A percentile compares a stretch with the other conserved stretches of the same genome.
Evolutionary conservation across 1,140 invertebrate genomes (phyloP).

Genomic region (Drosophila pachea): DNA sequence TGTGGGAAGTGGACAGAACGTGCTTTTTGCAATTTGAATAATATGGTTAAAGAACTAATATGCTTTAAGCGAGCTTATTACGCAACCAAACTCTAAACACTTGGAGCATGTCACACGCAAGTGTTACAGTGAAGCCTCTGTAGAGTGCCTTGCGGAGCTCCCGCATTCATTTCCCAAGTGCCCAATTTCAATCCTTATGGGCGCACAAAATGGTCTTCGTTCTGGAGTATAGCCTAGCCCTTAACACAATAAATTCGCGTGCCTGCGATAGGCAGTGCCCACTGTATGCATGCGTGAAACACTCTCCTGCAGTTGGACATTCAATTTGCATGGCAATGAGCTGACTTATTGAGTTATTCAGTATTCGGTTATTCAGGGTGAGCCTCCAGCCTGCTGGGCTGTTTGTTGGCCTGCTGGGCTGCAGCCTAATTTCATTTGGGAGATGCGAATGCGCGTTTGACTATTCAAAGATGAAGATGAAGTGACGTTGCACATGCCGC

Average conservation of each 20-base stretch:
- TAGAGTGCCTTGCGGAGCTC: neutral
- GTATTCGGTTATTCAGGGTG: conserved; percentile 42
- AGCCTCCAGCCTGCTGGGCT: neutral
- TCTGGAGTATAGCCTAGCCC: too few species aligned
- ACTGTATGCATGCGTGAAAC: neutral
- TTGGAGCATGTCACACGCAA: neutral
- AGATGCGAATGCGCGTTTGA: conserved; percentile 8
- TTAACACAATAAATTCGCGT: neutral
- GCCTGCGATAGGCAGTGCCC: neutral
- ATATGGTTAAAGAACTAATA: neutral
- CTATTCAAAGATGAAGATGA: conserved; percentile 45
- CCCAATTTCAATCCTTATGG: too few species aligned
- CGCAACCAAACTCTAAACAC: neutral
- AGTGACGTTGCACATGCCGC: conserved; percentile 50
- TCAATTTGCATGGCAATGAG: conserved; percentile 47
- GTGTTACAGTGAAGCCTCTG: neutral
- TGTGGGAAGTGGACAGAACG: neutral
- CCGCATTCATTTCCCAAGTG: too few species aligned
- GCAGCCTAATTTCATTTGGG: conserved; percentile 45
- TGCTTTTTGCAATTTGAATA: neutral
- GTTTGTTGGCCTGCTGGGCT: neutral
- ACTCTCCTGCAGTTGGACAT: conserved; percentile 17
- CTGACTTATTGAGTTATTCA: conserved; percentile 44
- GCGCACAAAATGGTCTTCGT: too few species aligned
- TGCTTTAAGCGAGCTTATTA: neutral